Base-by-base conservation (phyloP, 2,888 invertebrate genomes). In the Polymixis flavicincta region DNA sequence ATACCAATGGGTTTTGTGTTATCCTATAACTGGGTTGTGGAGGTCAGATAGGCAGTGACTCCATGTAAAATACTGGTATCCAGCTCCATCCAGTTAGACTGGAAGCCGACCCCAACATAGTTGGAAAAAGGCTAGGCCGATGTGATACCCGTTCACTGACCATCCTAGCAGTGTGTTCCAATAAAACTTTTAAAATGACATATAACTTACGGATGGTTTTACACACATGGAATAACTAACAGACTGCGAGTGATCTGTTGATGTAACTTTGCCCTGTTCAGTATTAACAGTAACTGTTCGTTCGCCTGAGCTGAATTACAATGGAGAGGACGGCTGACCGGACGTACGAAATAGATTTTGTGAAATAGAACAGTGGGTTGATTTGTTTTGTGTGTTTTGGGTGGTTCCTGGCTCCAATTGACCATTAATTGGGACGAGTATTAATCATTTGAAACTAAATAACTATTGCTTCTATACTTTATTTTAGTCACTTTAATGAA, bases 141-240 rank as follows among this genome's bases (percentile, higher is more conserved):
- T 45, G 42, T 13, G 32, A 59, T 19, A 52, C 52, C n/a, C 66
- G 11, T 48, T 71, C 17, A 22, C 45, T 45, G 50, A 32, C 8
- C 64, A 55, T 0, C 5, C 0, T 0, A 37, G 1, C 69, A 17
- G 69, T 85, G 28, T 74, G 54, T 74, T 9, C 0, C 1, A 54
- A 63, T 42, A 74, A 71, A 81, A 84, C 60, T 83, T n/a, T n/a
- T 71, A 50, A 85, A 74, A 84, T 79, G 79, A 76, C 76, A 76
- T 78, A 71, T 65, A 84, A 78, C 64, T 79, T 82, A 74, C 71
- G 60, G 65, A 71, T 73, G 63, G 74, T 71, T 84, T 80, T 78
- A 82, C 74, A 82, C 83, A 74, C 66, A 64, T 37, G 72, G 74
- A 79, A 85, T 84, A 74, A 67, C 78, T 71, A 73, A 69, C 75